Conservation (phyloP, 2,113 vertebrate species). For the Clarias batrachus region DNA sequence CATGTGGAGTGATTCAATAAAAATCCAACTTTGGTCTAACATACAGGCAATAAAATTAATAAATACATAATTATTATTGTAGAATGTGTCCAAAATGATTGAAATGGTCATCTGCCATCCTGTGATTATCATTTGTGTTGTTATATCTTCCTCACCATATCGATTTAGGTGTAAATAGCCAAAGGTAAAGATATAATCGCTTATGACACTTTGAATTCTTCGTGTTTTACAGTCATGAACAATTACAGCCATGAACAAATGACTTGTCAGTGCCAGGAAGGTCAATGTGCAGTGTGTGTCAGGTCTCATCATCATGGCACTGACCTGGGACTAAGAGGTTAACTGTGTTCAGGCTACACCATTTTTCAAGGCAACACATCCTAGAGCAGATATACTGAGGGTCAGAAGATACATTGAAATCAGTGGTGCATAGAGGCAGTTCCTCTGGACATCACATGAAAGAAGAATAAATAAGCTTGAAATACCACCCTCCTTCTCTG, state of each 20-base stretch:
- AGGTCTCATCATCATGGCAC: slow-evolving; percentile 7
- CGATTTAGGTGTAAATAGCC: background rate
- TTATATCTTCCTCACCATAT: background rate
- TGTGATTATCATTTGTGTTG: background rate
- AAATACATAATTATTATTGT: background rate
- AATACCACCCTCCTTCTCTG: background rate
- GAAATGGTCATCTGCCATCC: background rate
- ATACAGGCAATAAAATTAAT: background rate
- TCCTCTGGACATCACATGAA: background rate
- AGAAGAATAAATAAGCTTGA: slow-evolving; percentile 20
- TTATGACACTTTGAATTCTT: background rate
- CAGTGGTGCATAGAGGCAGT: background rate
- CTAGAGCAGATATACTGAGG: background rate
- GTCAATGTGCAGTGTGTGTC: slow-evolving; percentile 2
- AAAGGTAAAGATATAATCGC: background rate
- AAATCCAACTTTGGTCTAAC: background rate
- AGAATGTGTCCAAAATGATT: background rate
- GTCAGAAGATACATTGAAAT: background rate
- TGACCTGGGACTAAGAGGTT: slow-evolving; percentile 15
- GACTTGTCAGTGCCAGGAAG: background rate
- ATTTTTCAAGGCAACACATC: background rate
- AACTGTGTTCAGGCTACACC: background rate
- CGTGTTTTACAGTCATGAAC: background rate
- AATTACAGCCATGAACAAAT: slow-evolving; percentile 13
- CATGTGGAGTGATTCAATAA: background rate